Evolutionary conservation across 2,888 invertebrate species (phyloP), one percentile per base, ranked within the genome.

Genomic region (Diplazon laetatorius): DNA sequence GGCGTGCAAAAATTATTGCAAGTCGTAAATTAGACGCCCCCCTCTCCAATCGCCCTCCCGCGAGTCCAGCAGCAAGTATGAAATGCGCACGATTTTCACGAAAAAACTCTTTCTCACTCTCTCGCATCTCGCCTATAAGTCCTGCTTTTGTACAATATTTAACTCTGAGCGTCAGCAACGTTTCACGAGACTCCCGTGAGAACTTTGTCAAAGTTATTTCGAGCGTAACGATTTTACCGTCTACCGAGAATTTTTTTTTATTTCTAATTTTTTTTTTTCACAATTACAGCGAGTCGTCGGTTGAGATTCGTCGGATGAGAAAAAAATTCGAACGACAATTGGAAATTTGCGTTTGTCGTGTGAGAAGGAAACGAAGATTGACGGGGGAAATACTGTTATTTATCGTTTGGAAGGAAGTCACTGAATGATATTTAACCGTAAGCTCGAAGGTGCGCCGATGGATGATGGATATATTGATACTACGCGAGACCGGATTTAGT

Each of bases 21-120:
- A 50, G 66, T 71, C 76, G 76, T 79, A 79, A 79, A 75, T 79
- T 75, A 79, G 68, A 68, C 55, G 71, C 25, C 62, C n/a, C 16
- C n/a, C n/a, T n/a, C n/a, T n/a, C n/a, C n/a, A n/a, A n/a, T n/a
- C n/a, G n/a, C n/a, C n/a, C n/a, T n/a, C n/a, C n/a, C n/a, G n/a
- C 14, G 30, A 35, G 71, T 70, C 70, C 55, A 46, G 50, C 57
- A 35, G 25, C 75, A 73, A 80, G 80, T 78, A 81, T 73, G 62
- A 70, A 80, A 81, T 80, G 82, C 81, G 82, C 80, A 79, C 84
- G 82, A 84, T 85, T 84, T 85, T 83, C 81, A 86, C 85, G 85
- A 85, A 82, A 79, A 79, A 79, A 75, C 72, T 68, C 71, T 59
- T 42, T 50, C 14, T 59, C 44, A 35, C 12, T 22, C 4, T 80